Evolutionary conservation across 2,113 vertebrate species (phyloP).

Genomic region (Drymodes brunneopygia): DNA sequence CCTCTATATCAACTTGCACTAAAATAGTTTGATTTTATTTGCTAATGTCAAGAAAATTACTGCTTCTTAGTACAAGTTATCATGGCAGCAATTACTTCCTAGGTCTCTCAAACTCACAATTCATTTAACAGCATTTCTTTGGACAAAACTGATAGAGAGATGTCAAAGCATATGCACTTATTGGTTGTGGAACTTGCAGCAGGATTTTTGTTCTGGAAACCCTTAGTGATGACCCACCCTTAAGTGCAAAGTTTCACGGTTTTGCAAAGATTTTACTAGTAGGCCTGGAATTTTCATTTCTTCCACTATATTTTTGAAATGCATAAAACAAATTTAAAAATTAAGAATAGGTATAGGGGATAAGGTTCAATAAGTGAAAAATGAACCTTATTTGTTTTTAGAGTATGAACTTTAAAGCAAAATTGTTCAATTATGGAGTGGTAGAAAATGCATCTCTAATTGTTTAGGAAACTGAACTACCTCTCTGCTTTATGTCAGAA

Average conservation of each 20-base stretch:
- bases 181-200: background rate
- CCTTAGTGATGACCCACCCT: background rate
- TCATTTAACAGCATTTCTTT: background rate
- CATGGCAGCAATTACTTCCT: background rate
- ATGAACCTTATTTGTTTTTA: background rate
- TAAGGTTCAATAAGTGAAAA: background rate
- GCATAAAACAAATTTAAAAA: background rate
- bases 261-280: background rate
- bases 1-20: background rate
- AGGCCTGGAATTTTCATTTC: background rate
- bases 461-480: background rate
- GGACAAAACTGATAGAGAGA: accelerated
- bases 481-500: background rate
- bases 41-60: background rate
- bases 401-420: background rate
- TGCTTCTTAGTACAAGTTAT: background rate
- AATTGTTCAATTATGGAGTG: background rate
- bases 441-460: background rate
- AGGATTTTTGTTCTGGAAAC: background rate
- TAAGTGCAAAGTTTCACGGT: background rate
- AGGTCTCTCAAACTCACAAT: background rate
- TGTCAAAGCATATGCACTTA: background rate
- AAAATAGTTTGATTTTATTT: background rate
- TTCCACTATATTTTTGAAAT: background rate
- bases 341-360: accelerated